Percentiles rank a stretch among this genome's conserved stretches.
Evolutionary conservation across 2,113 vertebrate species (phyloP).

Genomic region (Festucalex cinctus): DNA sequence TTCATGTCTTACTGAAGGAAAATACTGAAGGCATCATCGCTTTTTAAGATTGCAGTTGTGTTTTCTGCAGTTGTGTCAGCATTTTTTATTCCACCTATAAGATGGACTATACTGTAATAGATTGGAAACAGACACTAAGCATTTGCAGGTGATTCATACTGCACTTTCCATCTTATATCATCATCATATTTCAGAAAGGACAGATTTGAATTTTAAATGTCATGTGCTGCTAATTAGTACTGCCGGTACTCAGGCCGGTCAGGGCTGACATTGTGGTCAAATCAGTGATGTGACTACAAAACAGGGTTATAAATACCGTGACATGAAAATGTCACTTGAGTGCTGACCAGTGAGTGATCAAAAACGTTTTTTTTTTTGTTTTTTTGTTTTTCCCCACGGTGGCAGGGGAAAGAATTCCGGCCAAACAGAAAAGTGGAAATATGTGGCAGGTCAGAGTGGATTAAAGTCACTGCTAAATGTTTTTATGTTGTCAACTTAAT

Average conservation of each 20-base stretch:
- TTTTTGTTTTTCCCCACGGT: too few relatives aligned
- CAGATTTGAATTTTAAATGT: not conserved
- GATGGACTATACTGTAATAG: too few relatives aligned
- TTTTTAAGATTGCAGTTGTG: not conserved
- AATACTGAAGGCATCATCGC: not conserved
- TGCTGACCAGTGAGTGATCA: too few relatives aligned
- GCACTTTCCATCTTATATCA: not conserved
- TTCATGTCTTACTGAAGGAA: not conserved
- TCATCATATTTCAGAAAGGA: not conserved
- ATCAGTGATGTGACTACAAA: not conserved
- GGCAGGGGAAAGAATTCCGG: too few relatives aligned
- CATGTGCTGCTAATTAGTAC: not conserved
- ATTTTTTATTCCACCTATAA: too few relatives aligned
- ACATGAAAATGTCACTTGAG: not conserved
- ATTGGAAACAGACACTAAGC: not conserved
- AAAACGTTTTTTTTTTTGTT: too few relatives aligned
- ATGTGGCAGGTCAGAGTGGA: too few relatives aligned
- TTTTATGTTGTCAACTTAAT: too few relatives aligned
- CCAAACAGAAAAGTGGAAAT: too few relatives aligned
- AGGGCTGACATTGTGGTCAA: not conserved
- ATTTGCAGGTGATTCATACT: not conserved
- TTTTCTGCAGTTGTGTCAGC: too few relatives aligned
- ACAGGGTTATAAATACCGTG: not conserved
- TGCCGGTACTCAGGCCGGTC: not conserved
- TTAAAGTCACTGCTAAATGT: too few relatives aligned